Evolutionary conservation across 2,888 invertebrate species (phyloP), one percentile per base, ranked within the genome.

Genomic region (Drosophila pseudotalamancana): DNA sequence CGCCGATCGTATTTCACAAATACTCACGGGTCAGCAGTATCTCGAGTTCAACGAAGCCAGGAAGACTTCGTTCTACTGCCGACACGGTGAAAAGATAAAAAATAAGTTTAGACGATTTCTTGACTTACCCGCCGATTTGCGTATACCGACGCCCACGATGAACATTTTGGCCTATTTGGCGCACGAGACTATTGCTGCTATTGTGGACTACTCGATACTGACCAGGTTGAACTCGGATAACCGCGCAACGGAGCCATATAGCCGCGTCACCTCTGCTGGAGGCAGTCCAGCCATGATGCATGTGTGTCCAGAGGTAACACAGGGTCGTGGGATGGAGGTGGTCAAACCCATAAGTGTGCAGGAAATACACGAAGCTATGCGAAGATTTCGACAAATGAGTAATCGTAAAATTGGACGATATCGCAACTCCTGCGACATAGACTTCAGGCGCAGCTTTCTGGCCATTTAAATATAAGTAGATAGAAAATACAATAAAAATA

Each of bases 141-240:
- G 92, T 37, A 92, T 96, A 45, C 92, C 93, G 0, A 91, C 92
- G 14, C 92, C 94, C 45, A 96, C 96, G 0, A 92, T 96, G 79
- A 96, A 96, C 88, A 95, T 97, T 3, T 90, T 98, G 66, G 94
- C 95, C 42, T 98, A 97, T 89, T 92, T 97, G 72, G 97, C 97
- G 0, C 97, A 97, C 89, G 97, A 98, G 92, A 97, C 97, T 0
- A 95, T 98, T 6, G 97, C 97, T 0, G 96, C 97, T 89, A 94
- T 98, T 57, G 95, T 97, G 1, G 98, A 98, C 91, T 94, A 95
- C 77, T 95, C 96, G 0, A 94, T 97, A 66, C 89, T 97, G 43
- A 95, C 97, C 1, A 93, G 97, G 39, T 94, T 96, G 82, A 97
- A 97, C 89, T 93, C 93, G 34, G 94, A 93, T 67, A 94, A 94